Evolutionary conservation across 2,113 vertebrate species (phyloP), one percentile per base, ranked within the genome.

Genomic region (Eudyptes chrysolophus): DNA sequence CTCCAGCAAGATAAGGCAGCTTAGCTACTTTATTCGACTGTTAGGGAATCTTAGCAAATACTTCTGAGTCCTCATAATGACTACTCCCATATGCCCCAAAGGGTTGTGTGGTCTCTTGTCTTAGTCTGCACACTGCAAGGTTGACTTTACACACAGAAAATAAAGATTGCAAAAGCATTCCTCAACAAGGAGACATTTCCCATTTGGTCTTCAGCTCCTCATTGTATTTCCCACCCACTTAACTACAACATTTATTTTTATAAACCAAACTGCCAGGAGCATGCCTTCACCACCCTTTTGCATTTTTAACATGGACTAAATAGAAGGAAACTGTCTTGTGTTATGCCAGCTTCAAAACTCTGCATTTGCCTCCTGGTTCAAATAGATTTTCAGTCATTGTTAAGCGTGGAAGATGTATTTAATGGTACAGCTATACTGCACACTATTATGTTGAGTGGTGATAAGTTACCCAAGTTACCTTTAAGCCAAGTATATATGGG

Each of bases 171-270:
- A 96, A 95, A 96, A 89, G 9, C 27, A 58, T 87, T 93, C 27
- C 44, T 94, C 57, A 93, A 38, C 22, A 89, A 64, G 51, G 25
- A 91, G 48, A 70, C 17, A 51, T 64, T 96, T 89, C 80, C 55
- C 55, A 36, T 89, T 93, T 87, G 55, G 13, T 84, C 44, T 54
- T 96, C 77, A 75, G 46, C 38, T 94, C 24, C 42, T 86, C 77
- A 84, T 91, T 96, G 49, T 91, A 46, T 89, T 89, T 93, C 69
- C 77, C 52, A 92, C 36, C 24, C 80, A 87, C 46, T 75, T 87
- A 91, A 89, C 79, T 86, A 80, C 82, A 82, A 54, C 51, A 90
- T 74, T 89, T 79, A 42, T 95, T 96, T 91, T 87, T 84, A 68
- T 75, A 94, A 92, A 70, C 20, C 24, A 46, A 84, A 84, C 46